Evolutionary conservation across 2,888 invertebrate species (phyloP).

Genomic region (Callosobruchus maculatus): DNA sequence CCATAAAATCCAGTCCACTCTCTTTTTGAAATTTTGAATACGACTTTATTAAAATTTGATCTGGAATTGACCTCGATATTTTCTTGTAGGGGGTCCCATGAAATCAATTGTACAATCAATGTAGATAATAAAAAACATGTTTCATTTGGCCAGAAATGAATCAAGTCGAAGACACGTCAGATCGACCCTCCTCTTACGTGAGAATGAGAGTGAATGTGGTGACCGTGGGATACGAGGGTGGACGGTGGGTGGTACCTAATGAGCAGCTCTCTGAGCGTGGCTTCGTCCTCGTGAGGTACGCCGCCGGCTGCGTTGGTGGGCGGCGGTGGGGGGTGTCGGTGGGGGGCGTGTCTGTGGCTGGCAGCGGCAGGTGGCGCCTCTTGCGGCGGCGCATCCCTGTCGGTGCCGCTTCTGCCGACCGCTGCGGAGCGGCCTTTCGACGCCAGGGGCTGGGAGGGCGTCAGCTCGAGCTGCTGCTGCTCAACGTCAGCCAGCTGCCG

Average conservation of each 20-base stretch:
- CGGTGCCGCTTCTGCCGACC: neutral
- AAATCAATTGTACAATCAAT: too few relatives aligned
- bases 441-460: slow-evolving; percentile 40
- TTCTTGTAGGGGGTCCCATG: too few relatives aligned
- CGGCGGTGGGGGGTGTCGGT: slow-evolving; percentile 23
- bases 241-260: slow-evolving; percentile 61
- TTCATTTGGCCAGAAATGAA: too few relatives aligned
- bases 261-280: slow-evolving; percentile 91
- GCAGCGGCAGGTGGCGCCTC: slow-evolving; percentile 35
- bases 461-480: slow-evolving; percentile 50
- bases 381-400: neutral
- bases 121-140: too few relatives aligned
- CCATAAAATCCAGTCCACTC: too few relatives aligned
- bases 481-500: slow-evolving; percentile 35
- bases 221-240: too few relatives aligned
- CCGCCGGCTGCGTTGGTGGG: neutral
- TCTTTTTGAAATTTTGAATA: too few relatives aligned
- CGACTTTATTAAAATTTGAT: too few relatives aligned
- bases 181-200: too few relatives aligned
- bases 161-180: too few relatives aligned
- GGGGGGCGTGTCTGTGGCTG: slow-evolving; percentile 46
- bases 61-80: too few relatives aligned
- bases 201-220: too few relatives aligned
- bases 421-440: slow-evolving; percentile 3
- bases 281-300: slow-evolving; percentile 65